These are phyloP conservation scores for Asbolus verrucosus DNA, from an alignment of 1,140 invertebrate genomes.

Conservation along the genomic window DNA sequence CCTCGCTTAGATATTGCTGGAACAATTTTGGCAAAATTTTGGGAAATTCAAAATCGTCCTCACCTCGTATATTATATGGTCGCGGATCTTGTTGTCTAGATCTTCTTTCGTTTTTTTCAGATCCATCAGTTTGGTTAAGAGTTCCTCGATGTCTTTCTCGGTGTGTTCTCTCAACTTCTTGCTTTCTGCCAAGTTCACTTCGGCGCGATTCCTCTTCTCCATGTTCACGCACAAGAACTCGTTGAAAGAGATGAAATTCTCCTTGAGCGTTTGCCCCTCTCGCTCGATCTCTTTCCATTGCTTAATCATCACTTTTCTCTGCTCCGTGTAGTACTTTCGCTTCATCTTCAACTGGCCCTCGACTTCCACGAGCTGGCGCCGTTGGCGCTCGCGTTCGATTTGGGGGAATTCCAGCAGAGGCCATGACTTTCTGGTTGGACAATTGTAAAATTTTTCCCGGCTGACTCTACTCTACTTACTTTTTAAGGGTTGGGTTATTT, in stretches of 20 bases:
- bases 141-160: background rate
- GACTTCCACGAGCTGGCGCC: background rate
- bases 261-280: background rate
- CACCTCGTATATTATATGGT: too few species aligned
- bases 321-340: background rate
- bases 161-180: background rate
- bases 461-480: background rate
- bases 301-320: background rate
- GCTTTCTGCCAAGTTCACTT: background rate
- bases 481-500: background rate
- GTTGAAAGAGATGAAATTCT: conserved; percentile 7
- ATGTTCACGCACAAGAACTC: background rate
- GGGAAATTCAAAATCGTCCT: too few species aligned
- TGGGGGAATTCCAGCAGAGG: background rate
- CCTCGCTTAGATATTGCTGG: too few species aligned
- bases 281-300: conserved; percentile 4
- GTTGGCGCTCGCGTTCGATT: background rate
- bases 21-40: too few species aligned
- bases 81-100: too few species aligned
- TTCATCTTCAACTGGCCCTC: background rate
- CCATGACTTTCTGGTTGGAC: background rate
- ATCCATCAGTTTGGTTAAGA: background rate
- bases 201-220: conserved; percentile 1
- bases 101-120: background rate
- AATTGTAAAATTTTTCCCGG: too few species aligned